Base-by-base conservation (phyloP, 2,888 invertebrate genomes). In the Harpagoxenus sublaevis region DNA sequence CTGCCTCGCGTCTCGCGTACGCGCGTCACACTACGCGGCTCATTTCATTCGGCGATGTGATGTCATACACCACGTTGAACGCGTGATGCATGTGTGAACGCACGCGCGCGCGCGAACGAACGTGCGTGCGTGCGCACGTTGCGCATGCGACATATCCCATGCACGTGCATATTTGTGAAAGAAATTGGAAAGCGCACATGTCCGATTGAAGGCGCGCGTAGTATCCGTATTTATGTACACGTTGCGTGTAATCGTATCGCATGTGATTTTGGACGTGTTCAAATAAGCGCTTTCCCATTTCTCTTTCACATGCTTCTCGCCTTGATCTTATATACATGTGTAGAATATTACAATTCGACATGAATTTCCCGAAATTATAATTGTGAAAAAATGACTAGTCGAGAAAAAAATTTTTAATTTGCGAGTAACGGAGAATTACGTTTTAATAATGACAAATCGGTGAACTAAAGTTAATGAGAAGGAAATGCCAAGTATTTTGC, bases 31-130 rank as follows among this genome's bases (percentile, higher is more conserved):
- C 85, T 82, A 79, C 86, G 86, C 81, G 85, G 70, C 87, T 91
- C 86, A 88, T 91, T 92, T 88, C 89, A 87, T 86, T 86, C 86
- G 84, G 86, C 89, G 90, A 90, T 88, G 88, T 88, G 87, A 86
- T 85, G 87, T 90, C 90, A 91, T 85, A 87, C 85, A 84, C 87
- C 85, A 84, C 57, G 51, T 51, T 48, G 60, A 55, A 48, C 75
- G 28, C 45, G 55, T 18, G 28, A 12, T 31, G 18, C 31, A 23
- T 31, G 15, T 31, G 48, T n/a, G 65, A 8, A 23, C 18, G 39
- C 45, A 28, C 10, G 39, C 2, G n/a, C 4, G n/a, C n/a, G n/a
- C 35, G 35, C 6, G 6, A 35, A 35, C 39, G 4, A n/a, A 3
- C 35, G 51, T 53, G 53, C 53, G 53, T 0, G 18, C 35, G 9